These are phyloP conservation scores for Adoxophyes honmai DNA, from an alignment of 1,140 invertebrate species.

Conservation along the genomic window DNA sequence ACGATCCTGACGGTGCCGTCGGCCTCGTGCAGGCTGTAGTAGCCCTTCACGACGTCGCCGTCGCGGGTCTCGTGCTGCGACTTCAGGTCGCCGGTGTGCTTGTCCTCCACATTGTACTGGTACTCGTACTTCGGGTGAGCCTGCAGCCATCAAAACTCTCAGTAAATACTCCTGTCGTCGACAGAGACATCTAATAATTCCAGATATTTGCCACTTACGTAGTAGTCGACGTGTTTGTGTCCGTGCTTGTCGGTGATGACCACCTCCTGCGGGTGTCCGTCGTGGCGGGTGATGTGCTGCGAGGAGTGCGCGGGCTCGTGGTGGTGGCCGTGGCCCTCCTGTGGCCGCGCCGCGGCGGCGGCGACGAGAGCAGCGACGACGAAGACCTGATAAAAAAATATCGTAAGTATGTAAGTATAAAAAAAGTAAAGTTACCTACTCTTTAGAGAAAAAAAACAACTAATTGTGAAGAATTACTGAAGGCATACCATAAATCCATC, in stretches of 20 bases:
- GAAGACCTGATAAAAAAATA: constrained; percentile 15
- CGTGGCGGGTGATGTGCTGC: constrained; percentile 42
- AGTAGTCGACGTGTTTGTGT: constrained; percentile 30
- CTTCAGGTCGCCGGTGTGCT: constrained; percentile 40
- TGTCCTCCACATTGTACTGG: constrained; percentile 54
- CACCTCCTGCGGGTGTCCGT: constrained; percentile 38
- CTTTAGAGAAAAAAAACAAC: too few species aligned
- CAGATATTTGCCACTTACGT: too few species aligned
- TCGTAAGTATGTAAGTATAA: too few species aligned
- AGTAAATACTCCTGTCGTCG: too few species aligned
- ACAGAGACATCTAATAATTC: too few species aligned
- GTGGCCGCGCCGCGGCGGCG: constrained; percentile 25
- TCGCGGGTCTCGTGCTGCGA: constrained; percentile 40
- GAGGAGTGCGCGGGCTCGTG: constrained; percentile 41
- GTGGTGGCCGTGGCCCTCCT: constrained; percentile 21
- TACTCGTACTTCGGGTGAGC: constrained; percentile 58
- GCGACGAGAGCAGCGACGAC: constrained; percentile 17
- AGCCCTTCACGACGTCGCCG: constrained; percentile 43
- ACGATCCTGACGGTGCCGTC: constrained; percentile 56
- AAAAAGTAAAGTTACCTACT: too few species aligned
- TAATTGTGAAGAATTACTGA: too few species aligned
- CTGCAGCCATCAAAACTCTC: too few species aligned
- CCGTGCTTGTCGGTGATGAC: too few species aligned
- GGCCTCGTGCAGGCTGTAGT: constrained; percentile 43
- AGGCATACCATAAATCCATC: too few species aligned